These are phyloP conservation scores for Drosophila demipolita DNA, from an alignment of 2,888 invertebrate genomes.

Conservation along the genomic window DNA sequence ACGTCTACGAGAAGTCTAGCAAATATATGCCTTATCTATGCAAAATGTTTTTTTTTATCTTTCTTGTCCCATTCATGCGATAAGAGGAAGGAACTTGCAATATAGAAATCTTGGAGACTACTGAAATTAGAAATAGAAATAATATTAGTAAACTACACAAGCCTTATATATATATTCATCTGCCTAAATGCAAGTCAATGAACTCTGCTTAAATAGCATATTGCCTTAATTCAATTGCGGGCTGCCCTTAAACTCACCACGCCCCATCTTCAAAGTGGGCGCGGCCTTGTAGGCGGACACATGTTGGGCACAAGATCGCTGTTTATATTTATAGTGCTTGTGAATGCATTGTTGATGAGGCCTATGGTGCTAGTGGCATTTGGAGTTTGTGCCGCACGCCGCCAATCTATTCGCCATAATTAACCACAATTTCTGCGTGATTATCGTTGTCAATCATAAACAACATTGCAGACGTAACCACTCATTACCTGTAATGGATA, in stretches of 20 bases:
- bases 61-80: not conserved
- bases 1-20: not conserved
- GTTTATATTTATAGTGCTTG: constrained; percentile 30
- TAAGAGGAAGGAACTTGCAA: constrained; percentile 8
- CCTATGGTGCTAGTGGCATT: not conserved
- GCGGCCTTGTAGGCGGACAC: constrained; percentile 35
- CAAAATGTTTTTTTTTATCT: constrained; percentile 46
- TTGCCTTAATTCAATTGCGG: constrained; percentile 25
- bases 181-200: constrained; percentile 31
- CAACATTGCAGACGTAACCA: constrained; percentile 17
- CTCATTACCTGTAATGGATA: constrained; percentile 58
- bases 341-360: constrained; percentile 43
- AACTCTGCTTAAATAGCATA: constrained; percentile 32
- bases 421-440: constrained; percentile 42
- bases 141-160: not conserved
- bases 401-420: constrained; percentile 31
- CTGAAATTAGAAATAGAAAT: not conserved
- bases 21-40: constrained; percentile 32
- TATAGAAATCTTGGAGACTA: not conserved
- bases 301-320: constrained; percentile 33
- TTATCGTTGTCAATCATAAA: constrained; percentile 54
- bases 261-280: constrained; percentile 23
- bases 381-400: not conserved
- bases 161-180: constrained; percentile 14
- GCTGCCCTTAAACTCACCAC: constrained; percentile 26